Evolutionary conservation across 2,113 vertebrate species (phyloP).

Genomic region (Sciurus niger): DNA sequence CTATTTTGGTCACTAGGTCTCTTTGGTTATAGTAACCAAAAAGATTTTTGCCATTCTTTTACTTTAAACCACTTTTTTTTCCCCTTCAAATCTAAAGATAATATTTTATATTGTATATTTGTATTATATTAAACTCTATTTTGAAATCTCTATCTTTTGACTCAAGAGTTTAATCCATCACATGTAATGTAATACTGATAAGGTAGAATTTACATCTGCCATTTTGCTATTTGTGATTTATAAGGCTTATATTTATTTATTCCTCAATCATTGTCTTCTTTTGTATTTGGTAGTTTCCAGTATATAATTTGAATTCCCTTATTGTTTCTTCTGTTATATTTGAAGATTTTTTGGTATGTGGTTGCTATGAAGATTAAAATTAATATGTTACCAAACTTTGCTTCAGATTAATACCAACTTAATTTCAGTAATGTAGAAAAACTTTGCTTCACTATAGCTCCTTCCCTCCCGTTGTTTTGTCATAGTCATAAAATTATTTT

Average conservation of each 20-base stretch:
- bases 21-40: not conserved
- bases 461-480: not conserved
- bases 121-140: not conserved
- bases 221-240: slow-evolving; percentile 24
- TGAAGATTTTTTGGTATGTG: not conserved
- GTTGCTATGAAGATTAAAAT: not conserved
- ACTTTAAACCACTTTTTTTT: slow-evolving; percentile 5
- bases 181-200: not conserved
- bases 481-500: not conserved
- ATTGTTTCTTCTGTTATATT: slow-evolving; percentile 25
- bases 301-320: slow-evolving; percentile 13
- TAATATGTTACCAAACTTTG: slow-evolving; percentile 4
- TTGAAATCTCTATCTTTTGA: slow-evolving; percentile 5
- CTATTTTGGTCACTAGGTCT: not conserved
- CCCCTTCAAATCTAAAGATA: not conserved
- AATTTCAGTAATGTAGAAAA: slow-evolving; percentile 21
- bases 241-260: not conserved
- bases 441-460: not conserved
- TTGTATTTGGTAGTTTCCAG: slow-evolving; percentile 1
- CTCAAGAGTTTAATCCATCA: not conserved
- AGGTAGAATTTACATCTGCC: not conserved
- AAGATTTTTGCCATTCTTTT: not conserved
- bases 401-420: slow-evolving; percentile 51
- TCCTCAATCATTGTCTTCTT: not conserved
- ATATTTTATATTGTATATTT: not conserved